Conservation (phyloP, 2,797 vertebrate species). For the Hozukius guyotensis region DNA sequence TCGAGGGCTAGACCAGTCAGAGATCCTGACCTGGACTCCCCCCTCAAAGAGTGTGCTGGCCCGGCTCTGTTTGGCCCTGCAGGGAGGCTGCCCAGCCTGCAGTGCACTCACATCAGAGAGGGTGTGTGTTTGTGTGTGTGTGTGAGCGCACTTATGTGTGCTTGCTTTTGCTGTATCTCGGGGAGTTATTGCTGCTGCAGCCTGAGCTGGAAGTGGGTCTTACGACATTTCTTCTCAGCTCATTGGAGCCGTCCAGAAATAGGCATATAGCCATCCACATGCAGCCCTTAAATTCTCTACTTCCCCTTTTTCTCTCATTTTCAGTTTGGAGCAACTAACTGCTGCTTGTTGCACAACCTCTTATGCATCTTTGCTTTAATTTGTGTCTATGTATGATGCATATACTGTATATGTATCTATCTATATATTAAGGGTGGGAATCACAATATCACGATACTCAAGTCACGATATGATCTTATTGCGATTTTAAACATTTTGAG, state of each 20-base stretch:
- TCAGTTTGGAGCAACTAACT: slow-evolving; percentile 10
- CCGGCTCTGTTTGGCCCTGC: slow-evolving; percentile 51
- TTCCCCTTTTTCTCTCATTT: slow-evolving; percentile 23
- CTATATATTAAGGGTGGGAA: neutral
- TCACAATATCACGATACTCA: no score
- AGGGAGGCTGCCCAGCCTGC: slow-evolving; percentile 37
- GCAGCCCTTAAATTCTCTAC: slow-evolving; percentile 23
- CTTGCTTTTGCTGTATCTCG: slow-evolving; percentile 50
- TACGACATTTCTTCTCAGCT: slow-evolving; percentile 61
- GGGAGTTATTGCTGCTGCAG: slow-evolving; percentile 55
- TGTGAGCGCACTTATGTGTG: slow-evolving; percentile 1
- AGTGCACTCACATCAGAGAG: slow-evolving; percentile 39
- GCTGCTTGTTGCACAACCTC: slow-evolving; percentile 5
- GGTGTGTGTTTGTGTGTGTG: slow-evolving; percentile 28
- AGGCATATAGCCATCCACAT: slow-evolving; percentile 48
- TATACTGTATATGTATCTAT: neutral
- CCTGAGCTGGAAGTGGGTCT: slow-evolving; percentile 59
- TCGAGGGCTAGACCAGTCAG: slow-evolving; percentile 42
- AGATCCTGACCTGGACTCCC: slow-evolving; percentile 41
- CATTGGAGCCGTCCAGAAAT: slow-evolving; percentile 68
- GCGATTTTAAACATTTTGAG: no score
- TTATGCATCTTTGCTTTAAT: slow-evolving; percentile 13
- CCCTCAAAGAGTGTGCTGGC: slow-evolving; percentile 30
- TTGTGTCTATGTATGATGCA: neutral
- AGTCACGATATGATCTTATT: no score